Evolutionary conservation across 2,797 vertebrate genomes (phyloP).

Genomic region (Notoglanidium macrostoma): DNA sequence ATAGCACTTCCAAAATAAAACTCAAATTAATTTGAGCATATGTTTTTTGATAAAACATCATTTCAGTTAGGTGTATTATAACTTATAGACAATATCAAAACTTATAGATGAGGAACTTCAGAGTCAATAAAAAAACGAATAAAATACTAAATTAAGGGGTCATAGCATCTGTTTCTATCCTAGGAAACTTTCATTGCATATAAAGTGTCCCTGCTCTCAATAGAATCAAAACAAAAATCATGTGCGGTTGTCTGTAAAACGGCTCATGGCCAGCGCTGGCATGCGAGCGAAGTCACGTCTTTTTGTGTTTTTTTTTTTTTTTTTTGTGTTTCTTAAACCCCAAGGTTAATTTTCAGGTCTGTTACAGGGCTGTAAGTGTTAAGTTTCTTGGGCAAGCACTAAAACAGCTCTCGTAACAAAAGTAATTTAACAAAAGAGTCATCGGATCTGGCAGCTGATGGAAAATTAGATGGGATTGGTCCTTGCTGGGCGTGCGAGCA

Average conservation of each 20-base stretch:
- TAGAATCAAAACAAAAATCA: conserved; percentile 38
- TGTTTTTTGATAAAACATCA: background rate
- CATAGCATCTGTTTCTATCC: conserved; percentile 22
- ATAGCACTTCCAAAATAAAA: background rate
- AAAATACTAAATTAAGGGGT: conserved; percentile 1
- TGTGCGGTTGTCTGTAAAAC: conserved; percentile 32
- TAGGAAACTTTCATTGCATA: conserved; percentile 24
- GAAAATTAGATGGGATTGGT: conserved; percentile 29
- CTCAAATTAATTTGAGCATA: background rate
- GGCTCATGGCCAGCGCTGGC: background rate
- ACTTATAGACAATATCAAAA: background rate
- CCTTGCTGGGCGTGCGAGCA: conserved; percentile 32
- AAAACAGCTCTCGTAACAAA: conserved; percentile 34
- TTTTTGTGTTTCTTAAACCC: conserved; percentile 4
- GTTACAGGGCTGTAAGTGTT: conserved; percentile 35
- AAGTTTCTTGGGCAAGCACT: conserved; percentile 32
- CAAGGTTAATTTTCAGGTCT: conserved; percentile 41
- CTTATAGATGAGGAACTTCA: background rate
- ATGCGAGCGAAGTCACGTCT: conserved; percentile 1
- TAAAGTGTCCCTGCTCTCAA: conserved; percentile 18
- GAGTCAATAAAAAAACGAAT: background rate
- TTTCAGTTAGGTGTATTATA: background rate
- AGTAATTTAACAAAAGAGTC: conserved; percentile 42
- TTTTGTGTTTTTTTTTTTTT: too few species aligned
- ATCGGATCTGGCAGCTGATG: conserved; percentile 19